Conservation (phyloP, 1,140 invertebrate species). For the Pemphigus obesinymphae region DNA sequence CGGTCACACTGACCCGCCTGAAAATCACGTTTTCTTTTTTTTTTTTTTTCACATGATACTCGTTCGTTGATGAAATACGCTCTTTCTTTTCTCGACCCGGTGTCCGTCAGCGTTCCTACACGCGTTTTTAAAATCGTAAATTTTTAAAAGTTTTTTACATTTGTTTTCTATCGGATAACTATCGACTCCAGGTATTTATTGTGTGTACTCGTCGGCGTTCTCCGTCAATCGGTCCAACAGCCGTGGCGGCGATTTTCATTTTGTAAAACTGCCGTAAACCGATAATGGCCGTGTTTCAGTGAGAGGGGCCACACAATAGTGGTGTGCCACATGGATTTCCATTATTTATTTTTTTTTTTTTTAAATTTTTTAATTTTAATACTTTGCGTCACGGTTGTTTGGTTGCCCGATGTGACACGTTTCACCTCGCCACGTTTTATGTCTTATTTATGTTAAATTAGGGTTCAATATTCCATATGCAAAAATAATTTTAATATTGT, state of each 20-base stretch:
- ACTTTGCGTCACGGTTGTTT: neutral
- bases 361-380: neutral
- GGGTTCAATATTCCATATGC: neutral
- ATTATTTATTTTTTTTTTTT: neutral
- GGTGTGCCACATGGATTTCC: slow-evolving; percentile 4
- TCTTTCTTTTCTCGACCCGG: slow-evolving; percentile 40
- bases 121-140: neutral
- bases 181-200: neutral
- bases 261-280: neutral
- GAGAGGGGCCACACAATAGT: neutral
- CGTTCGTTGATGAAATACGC: slow-evolving; percentile 1
- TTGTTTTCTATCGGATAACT: neutral
- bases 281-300: slow-evolving; percentile 8
- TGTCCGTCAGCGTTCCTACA: neutral
- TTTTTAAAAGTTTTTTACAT: neutral
- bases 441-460: neutral
- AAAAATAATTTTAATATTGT: neutral
- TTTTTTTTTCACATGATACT: slow-evolving; percentile 17
- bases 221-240: no score
- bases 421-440: neutral
- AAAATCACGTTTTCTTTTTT: slow-evolving; percentile 35
- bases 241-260: neutral
- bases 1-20: slow-evolving; percentile 8
- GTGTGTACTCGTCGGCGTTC: neutral
- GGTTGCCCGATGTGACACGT: neutral